These are phyloP conservation scores for Xiphorhynchus elegans DNA, from an alignment of 2,113 vertebrate species.

Conservation along the genomic window DNA sequence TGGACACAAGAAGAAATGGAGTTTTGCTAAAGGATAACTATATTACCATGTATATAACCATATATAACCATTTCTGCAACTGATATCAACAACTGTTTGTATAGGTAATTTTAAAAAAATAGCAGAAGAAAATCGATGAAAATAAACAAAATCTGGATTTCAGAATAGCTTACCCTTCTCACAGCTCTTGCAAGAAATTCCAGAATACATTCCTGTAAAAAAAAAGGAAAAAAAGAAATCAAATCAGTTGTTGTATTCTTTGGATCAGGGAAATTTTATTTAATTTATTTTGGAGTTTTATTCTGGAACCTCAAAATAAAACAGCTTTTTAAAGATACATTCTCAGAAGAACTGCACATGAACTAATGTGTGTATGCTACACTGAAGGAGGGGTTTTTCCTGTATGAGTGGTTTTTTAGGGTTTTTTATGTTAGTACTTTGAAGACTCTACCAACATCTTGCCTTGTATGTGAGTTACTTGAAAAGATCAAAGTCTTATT, in stretches of 20 bases:
- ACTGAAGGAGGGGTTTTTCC: not conserved
- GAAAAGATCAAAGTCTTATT: constrained; percentile 58
- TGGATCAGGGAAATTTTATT: not conserved
- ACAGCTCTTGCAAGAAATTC: not conserved
- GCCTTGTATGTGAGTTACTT: not conserved
- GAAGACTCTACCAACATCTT: not conserved
- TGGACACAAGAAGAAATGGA: not conserved
- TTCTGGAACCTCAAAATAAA: not conserved
- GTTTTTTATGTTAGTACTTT: not conserved
- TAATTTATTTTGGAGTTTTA: not conserved
- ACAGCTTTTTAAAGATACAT: not conserved
- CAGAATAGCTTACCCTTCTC: not conserved
- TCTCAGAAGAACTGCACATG: not conserved
- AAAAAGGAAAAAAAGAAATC: not conserved
- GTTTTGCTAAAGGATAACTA: not conserved
- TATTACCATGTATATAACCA: not conserved
- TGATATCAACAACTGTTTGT: not conserved
- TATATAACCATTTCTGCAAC: not conserved
- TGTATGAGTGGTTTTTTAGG: not conserved
- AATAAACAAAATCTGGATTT: not conserved
- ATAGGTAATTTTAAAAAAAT: not conserved
- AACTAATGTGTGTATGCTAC: not conserved
- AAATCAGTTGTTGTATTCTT: not conserved
- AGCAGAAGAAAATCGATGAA: not conserved
- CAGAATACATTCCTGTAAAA: not conserved